A percentile compares a stretch with the other conserved stretches of the same genome.
Conservation (phyloP, 1,140 invertebrate species). For the Cydia fagiglandana region DNA sequence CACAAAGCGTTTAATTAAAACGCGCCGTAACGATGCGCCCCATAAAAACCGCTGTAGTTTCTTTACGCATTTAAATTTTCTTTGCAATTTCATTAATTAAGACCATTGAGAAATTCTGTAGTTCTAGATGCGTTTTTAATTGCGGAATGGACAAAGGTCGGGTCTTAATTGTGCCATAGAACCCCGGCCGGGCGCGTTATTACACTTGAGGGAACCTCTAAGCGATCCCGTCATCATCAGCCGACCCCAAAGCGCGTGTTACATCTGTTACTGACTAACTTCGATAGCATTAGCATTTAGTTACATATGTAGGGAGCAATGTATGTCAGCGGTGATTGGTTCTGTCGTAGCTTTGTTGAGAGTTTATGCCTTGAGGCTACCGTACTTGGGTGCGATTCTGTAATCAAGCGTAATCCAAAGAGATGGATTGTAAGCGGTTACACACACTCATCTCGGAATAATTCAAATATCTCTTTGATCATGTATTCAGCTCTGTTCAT, state of each 20-base stretch:
- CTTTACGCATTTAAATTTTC: conserved; percentile 18
- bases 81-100: conserved; percentile 26
- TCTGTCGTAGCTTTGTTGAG: neutral
- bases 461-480: conserved; percentile 9
- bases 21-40: conserved; percentile 15
- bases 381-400: neutral
- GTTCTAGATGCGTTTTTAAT: conserved; percentile 21
- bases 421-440: neutral
- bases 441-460: neutral
- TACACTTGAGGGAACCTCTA: conserved; percentile 14
- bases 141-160: conserved; percentile 18
- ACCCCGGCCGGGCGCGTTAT: neutral
- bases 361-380: neutral
- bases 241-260: neutral
- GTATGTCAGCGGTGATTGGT: neutral
- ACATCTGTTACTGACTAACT: conserved; percentile 2
- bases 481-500: neutral
- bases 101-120: conserved; percentile 18
- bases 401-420: neutral
- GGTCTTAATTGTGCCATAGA: conserved; percentile 8
- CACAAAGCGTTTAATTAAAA: conserved; percentile 31
- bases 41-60: conserved; percentile 29
- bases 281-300: neutral
- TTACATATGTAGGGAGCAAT: neutral
- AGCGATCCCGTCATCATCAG: neutral